These are phyloP conservation scores for Ceyx cyanopectus DNA, from an alignment of 2,113 vertebrate genomes.

Conservation along the genomic window DNA sequence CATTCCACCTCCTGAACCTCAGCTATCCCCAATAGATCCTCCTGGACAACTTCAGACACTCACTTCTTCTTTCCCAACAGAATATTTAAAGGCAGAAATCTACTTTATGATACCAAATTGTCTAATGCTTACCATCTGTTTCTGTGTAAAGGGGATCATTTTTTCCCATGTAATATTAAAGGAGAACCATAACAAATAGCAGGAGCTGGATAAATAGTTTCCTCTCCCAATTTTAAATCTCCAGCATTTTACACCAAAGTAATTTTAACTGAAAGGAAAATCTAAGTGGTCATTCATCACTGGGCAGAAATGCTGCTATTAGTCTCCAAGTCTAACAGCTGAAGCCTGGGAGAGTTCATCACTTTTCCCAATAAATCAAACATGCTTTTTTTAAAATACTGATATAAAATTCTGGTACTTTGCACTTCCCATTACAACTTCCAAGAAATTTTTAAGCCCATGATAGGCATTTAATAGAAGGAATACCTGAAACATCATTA, in stretches of 20 bases:
- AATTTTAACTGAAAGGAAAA: constrained; percentile 55
- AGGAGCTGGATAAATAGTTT: not conserved
- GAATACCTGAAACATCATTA: not conserved
- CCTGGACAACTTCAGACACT: not conserved
- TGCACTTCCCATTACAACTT: not conserved
- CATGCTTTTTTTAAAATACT: not conserved
- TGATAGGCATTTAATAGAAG: not conserved
- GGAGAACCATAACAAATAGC: constrained; percentile 28
- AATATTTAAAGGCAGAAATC: constrained; percentile 10
- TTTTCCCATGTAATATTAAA: not conserved
- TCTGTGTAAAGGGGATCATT: constrained; percentile 5
- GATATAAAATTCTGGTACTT: not conserved
- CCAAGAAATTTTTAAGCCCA: not conserved
- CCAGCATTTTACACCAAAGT: constrained; percentile 41
- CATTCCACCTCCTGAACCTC: not conserved
- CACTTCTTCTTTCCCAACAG: not conserved
- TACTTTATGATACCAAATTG: not conserved
- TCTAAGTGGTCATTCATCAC: constrained; percentile 45
- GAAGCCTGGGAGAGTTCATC: not conserved
- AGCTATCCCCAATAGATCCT: not conserved
- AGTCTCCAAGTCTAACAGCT: not conserved
- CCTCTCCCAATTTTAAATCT: constrained; percentile 29
- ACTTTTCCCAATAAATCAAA: not conserved
- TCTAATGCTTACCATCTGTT: not conserved
- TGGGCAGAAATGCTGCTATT: not conserved